These are phyloP conservation scores for Tetraneura akinire DNA, from an alignment of 1,140 invertebrate species.

Conservation along the genomic window DNA sequence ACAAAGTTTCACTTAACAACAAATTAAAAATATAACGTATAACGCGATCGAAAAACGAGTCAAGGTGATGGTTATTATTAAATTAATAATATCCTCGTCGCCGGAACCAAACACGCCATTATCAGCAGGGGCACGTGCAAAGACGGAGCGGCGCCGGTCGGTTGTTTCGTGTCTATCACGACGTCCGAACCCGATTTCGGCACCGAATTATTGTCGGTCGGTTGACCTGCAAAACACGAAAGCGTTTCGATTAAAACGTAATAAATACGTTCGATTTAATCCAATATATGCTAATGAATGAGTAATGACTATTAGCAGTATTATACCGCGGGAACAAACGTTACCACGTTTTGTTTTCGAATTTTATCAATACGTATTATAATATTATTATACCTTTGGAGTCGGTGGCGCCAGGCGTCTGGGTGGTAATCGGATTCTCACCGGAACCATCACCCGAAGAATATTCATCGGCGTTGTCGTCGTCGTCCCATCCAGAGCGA, in stretches of 20 bases:
- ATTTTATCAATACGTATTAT: too few species aligned
- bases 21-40: conserved; percentile 40
- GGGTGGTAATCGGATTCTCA: conserved; percentile 27
- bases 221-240: not conserved
- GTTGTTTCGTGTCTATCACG: not conserved
- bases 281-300: too few species aligned
- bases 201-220: not conserved
- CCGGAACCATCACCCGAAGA: conserved; percentile 61
- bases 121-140: not conserved
- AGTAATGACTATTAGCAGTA: too few species aligned
- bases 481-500: conserved; percentile 45
- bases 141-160: conserved; percentile 3
- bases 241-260: too few species aligned
- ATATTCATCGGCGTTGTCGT: conserved; percentile 57
- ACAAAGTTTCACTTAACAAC: conserved; percentile 40
- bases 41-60: conserved; percentile 13
- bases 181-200: not conserved
- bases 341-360: too few species aligned
- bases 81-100: conserved; percentile 24
- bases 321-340: not conserved
- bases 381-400: conserved; percentile 8
- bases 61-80: too few species aligned
- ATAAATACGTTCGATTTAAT: too few species aligned
- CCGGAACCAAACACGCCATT: conserved; percentile 4
- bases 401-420: not conserved